Evolutionary conservation across 2,797 vertebrate species (phyloP), one percentile per base, ranked within the genome.

Genomic region (Micropoecilia bifurca): DNA sequence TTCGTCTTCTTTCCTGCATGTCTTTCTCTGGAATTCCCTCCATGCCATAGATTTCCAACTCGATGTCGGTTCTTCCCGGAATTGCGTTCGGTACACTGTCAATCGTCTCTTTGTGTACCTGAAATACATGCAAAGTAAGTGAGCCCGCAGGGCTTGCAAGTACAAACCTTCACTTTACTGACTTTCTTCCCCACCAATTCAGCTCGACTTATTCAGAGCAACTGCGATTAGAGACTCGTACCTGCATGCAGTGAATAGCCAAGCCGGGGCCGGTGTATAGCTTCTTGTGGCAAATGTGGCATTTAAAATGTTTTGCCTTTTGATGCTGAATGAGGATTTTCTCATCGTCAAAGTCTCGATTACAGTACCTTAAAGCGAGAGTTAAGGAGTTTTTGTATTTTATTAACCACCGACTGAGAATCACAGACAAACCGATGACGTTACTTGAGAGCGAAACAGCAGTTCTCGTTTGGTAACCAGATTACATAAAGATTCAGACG

Each of bases 191-290:
- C 10, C 22, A 6, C 16, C 28, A 73, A n/a, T 41, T 41, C 20
- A 39, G 41, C 18, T 43, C 2, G n/a, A 43, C 28, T 14, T 16
- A 2, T 3, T 14, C 6, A 1, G 57, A 8, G 18, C 36, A 41
- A 39, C 25, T 36, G 18, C 18, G 36, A 68, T 25, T 22, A 20
- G 63, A 57, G 18, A 0, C 30, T 0, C 3, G n/a, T 53, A 99
- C 98, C 97, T 99, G 98, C 98, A 99, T 99, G 90, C 98, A 99
- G 83, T 99, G 98, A 90, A 99, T 99, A 66, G 98, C 98, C 94
- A 99, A 95, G 20, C 98, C 98, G 73, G 98, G 98, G 75, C 98
- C 98, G 20, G 98, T 99, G 81, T 99, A 99, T 61, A 99, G 89
- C 83, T 99, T 99, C 91, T 99, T 99, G 89, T 99, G 98, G 93